Conservation (phyloP, 2,888 invertebrate genomes). For the Timandra comae region DNA sequence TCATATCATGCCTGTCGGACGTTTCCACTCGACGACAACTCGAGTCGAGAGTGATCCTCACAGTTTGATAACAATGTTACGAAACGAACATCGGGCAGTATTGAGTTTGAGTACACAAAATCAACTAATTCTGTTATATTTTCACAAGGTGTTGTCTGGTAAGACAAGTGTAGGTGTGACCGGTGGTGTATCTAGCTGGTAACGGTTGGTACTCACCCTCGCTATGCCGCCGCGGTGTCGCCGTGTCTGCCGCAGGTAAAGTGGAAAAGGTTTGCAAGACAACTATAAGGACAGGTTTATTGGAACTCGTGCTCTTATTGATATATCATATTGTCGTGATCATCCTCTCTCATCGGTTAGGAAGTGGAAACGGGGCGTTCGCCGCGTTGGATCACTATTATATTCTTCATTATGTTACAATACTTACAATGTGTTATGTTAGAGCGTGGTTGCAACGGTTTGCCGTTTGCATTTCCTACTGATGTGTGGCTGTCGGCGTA, state of each 20-base stretch:
- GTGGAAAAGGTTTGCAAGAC: slow-evolving; percentile 70
- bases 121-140: slow-evolving; percentile 75
- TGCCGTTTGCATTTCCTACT: slow-evolving; percentile 74
- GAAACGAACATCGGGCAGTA: slow-evolving; percentile 50
- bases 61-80: slow-evolving; percentile 38
- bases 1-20: slow-evolving; percentile 49
- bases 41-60: slow-evolving; percentile 63
- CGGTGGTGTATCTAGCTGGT: slow-evolving; percentile 66
- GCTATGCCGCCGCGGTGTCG: slow-evolving; percentile 56
- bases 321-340: slow-evolving; percentile 59
- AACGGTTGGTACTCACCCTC: slow-evolving; percentile 68
- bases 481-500: slow-evolving; percentile 72
- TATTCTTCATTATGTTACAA: slow-evolving; percentile 20
- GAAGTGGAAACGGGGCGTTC: slow-evolving; percentile 70
- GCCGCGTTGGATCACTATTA: slow-evolving; percentile 23
- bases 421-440: not conserved
- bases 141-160: slow-evolving; percentile 77
- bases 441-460: slow-evolving; percentile 30
- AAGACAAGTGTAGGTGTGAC: slow-evolving; percentile 74
- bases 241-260: slow-evolving; percentile 64
- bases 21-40: slow-evolving; percentile 52
- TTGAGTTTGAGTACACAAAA: slow-evolving; percentile 61
- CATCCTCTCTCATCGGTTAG: slow-evolving; percentile 65
- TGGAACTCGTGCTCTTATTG: slow-evolving; percentile 56
- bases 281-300: slow-evolving; percentile 53